Base-by-base conservation (phyloP, 2,888 invertebrate genomes). In the Callyntrura guangdongensis region DNA sequence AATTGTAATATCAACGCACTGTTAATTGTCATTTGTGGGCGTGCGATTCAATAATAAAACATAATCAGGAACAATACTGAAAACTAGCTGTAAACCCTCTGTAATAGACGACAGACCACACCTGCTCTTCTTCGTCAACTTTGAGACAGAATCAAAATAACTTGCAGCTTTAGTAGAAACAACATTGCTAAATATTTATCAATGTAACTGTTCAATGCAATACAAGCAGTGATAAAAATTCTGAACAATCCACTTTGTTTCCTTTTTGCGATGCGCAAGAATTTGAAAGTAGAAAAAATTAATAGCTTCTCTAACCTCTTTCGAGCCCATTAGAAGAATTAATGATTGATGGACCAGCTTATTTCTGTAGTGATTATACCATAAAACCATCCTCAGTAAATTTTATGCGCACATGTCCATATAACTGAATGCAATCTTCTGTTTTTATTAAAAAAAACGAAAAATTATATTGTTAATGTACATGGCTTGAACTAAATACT, bases 1-100 rank as follows among this genome's bases (percentile, higher is more conserved):
- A 67, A 67, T 9, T 67, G 72, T 72, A 88, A 82, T 56, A 81
- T 17, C 88, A 88, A 82, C 59, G 88, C 47, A 88, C 88, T 88
- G 53, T 82, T 88, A 82, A 88, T 82, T 88, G 72, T 56, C 59
- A 56, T 82, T 36, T 67, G 89, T 89, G 89, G 89, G 89, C 64
- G 84, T 64, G 61, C 77, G 53, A 89, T 47, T 59, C 74, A 74
- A 53, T 84, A 84, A 69, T 67, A 84, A 69, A 59, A 56, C 17
- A 64, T 45, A n/a, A 20, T 56, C 74, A n/a, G 22, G 20, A 36
- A 36, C 36, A 36, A 25, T 47, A 3, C 12, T 25, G 36, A 6
- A 6, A 69, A 69, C 69, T 69, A 69, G 69, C 1, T 36, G n/a
- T 4, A 8, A 36, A n/a, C 69, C 69, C 36, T 12, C n/a, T 25